Percentiles rank a stretch among this genome's conserved stretches.
Evolutionary conservation across 2,888 invertebrate species (phyloP).

Genomic region (Halocaridina rubra): DNA sequence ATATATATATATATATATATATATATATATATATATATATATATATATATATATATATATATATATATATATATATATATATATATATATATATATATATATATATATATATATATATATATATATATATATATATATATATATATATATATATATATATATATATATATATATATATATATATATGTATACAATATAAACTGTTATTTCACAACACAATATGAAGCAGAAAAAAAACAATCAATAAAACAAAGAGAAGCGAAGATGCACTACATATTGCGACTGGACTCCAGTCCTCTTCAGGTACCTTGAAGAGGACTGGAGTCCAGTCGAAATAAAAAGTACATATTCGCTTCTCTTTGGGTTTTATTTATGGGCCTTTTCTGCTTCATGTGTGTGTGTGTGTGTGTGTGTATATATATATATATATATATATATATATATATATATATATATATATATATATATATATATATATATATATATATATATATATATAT

Average conservation of each 20-base stretch:
- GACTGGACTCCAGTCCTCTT: no score
- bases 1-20: not conserved
- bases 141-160: not conserved
- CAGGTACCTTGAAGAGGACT: no score
- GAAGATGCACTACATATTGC: no score
- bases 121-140: not conserved
- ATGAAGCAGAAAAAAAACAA: no score
- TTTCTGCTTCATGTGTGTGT: not conserved
- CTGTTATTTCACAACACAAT: no score
- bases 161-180: conserved; percentile 9
- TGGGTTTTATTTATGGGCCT: no score
- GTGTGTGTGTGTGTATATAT: not conserved
- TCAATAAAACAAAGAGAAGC: no score
- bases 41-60: not conserved
- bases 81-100: no score
- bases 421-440: not conserved
- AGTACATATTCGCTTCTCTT: no score
- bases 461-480: conserved; percentile 1
- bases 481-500: conserved; percentile 12
- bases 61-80: no score
- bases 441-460: conserved; percentile 11
- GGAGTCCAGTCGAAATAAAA: no score
- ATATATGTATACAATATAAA: conserved; percentile 5
- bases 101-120: not conserved
- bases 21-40: not conserved